These are phyloP conservation scores for Periphyllus acericola DNA, from an alignment of 2,888 invertebrate species.

Conservation along the genomic window DNA sequence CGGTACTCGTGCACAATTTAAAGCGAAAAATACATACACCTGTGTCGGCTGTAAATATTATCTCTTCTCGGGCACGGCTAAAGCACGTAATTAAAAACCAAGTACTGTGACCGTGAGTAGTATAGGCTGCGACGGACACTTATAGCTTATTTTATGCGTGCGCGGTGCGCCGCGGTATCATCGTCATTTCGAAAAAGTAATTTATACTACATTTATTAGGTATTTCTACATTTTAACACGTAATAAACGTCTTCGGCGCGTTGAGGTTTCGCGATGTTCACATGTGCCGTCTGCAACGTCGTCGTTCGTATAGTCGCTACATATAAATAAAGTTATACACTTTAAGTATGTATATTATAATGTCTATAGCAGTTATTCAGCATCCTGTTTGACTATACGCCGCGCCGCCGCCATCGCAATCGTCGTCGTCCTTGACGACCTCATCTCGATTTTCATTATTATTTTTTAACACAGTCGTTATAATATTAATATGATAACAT, in stretches of 20 bases:
- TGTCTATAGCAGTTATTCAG: background rate
- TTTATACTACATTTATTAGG: background rate
- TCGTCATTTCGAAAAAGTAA: background rate
- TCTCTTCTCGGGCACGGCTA: background rate
- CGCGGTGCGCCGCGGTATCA: background rate
- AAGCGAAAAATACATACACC: too few relatives aligned
- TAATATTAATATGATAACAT: background rate
- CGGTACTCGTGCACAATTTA: too few relatives aligned
- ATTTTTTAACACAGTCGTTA: background rate
- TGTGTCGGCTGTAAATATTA: background rate
- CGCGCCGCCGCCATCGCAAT: background rate
- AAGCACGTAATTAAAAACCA: background rate
- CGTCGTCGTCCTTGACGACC: slow-evolving; percentile 7
- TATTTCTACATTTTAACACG: background rate
- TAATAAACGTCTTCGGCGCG: background rate
- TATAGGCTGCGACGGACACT: background rate
- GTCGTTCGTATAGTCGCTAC: background rate
- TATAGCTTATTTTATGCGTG: background rate
- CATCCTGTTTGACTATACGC: background rate
- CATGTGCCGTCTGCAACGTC: background rate
- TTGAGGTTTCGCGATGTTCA: background rate
- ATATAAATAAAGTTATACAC: background rate
- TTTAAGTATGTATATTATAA: background rate
- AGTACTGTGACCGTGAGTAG: background rate
- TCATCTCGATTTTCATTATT: background rate